Conservation (phyloP, 2,797 vertebrate species). For the Hoplostethus atlanticus region DNA sequence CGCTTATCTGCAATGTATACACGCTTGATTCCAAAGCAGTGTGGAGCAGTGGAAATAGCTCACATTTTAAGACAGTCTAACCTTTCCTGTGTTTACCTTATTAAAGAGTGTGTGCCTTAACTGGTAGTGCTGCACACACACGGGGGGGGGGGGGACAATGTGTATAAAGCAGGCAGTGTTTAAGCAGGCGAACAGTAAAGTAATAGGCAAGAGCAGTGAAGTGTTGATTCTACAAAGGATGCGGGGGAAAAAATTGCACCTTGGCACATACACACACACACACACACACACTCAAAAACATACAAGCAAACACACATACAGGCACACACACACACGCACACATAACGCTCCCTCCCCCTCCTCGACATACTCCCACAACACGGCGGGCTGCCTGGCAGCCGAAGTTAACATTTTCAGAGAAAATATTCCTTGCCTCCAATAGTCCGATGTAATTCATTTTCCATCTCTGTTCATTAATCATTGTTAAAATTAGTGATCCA, state of each 20-base stretch:
- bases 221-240: constrained; percentile 99
- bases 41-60: constrained; percentile 70
- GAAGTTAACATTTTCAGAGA: constrained; percentile 99
- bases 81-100: constrained; percentile 84
- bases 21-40: constrained; percentile 55
- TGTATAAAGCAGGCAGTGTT: constrained; percentile 91
- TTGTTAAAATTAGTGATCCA: constrained; percentile 99
- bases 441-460: constrained; percentile 99
- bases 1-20: constrained; percentile 59
- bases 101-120: constrained; percentile 80
- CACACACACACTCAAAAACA: constrained; percentile 9
- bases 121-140: constrained; percentile 73
- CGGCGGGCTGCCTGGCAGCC: constrained; percentile 90
- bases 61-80: constrained; percentile 91
- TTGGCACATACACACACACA: constrained; percentile 49
- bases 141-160: constrained; percentile 45
- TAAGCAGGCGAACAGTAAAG: constrained; percentile 93
- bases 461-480: constrained; percentile 99
- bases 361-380: constrained; percentile 87
- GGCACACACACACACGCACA: constrained; percentile 21
- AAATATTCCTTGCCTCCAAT: constrained; percentile 99
- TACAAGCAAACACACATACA: constrained; percentile 14
- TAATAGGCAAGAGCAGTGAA: constrained; percentile 98
- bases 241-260: constrained; percentile 75
- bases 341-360: constrained; percentile 55